A percentile compares a stretch with the other conserved stretches of the same genome.
Conservation (phyloP, 1,140 invertebrate species). For the Achroia grisella region DNA sequence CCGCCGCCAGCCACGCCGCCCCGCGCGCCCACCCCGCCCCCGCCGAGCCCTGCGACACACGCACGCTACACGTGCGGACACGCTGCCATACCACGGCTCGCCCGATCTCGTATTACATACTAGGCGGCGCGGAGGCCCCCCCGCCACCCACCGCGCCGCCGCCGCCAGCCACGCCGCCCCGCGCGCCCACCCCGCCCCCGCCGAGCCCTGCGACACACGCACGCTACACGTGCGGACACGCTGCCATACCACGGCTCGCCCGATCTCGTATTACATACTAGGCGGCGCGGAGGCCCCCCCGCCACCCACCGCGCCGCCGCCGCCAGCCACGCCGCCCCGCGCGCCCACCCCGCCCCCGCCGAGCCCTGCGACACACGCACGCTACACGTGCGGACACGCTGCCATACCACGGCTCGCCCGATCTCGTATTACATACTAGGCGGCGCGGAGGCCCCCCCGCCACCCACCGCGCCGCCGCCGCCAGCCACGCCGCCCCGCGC, state of each 20-base stretch:
- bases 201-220: constrained; percentile 24
- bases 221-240: too few species aligned
- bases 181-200: constrained; percentile 75
- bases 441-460: constrained; percentile 76
- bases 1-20: constrained; percentile 81
- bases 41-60: constrained; percentile 25
- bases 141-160: constrained; percentile 84
- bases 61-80: too few species aligned
- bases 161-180: constrained; percentile 83
- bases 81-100: too few species aligned
- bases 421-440: too few species aligned
- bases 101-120: too few species aligned
- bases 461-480: constrained; percentile 86
- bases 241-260: too few species aligned
- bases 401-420: too few species aligned
- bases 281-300: constrained; percentile 76
- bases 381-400: too few species aligned
- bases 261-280: too few species aligned
- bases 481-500: constrained; percentile 82
- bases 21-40: constrained; percentile 77
- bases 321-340: constrained; percentile 82
- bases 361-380: constrained; percentile 27
- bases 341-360: constrained; percentile 74
- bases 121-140: constrained; percentile 76
- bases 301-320: constrained; percentile 86